Conservation (phyloP, 2,113 vertebrate genomes). For the Alectura lathami region DNA sequence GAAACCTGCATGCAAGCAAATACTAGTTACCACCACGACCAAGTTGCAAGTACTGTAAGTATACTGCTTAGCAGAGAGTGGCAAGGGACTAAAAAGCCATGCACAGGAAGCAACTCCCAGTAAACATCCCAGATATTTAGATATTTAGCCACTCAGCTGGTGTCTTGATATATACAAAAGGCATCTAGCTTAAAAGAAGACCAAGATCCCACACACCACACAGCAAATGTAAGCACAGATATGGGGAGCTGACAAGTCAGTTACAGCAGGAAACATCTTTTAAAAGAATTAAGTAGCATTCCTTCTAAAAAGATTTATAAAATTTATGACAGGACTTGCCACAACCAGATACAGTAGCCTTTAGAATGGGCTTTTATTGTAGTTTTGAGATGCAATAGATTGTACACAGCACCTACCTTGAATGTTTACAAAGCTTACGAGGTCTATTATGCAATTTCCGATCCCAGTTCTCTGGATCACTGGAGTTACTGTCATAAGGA, state of each 20-base stretch:
- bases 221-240: conserved; percentile 19
- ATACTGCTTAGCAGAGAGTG: background rate
- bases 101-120: background rate
- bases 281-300: background rate
- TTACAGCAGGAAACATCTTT: conserved; percentile 10
- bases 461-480: conserved; percentile 92
- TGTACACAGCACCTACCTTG: conserved; percentile 84
- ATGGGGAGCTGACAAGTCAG: conserved; percentile 30
- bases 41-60: background rate
- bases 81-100: background rate
- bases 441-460: conserved; percentile 88
- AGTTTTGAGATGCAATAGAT: conserved; percentile 64
- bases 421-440: conserved; percentile 91
- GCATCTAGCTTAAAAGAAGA: background rate
- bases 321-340: conserved; percentile 63
- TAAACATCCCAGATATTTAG: background rate
- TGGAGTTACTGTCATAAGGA: conserved; percentile 95
- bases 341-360: conserved; percentile 70
- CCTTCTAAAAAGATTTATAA: background rate
- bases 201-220: background rate
- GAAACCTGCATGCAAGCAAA: background rate
- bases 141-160: background rate
- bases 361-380: conserved; percentile 33
- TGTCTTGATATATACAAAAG: background rate
- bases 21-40: background rate